Conservation (phyloP, 2,888 invertebrate genomes). For the Oithona nana region DNA sequence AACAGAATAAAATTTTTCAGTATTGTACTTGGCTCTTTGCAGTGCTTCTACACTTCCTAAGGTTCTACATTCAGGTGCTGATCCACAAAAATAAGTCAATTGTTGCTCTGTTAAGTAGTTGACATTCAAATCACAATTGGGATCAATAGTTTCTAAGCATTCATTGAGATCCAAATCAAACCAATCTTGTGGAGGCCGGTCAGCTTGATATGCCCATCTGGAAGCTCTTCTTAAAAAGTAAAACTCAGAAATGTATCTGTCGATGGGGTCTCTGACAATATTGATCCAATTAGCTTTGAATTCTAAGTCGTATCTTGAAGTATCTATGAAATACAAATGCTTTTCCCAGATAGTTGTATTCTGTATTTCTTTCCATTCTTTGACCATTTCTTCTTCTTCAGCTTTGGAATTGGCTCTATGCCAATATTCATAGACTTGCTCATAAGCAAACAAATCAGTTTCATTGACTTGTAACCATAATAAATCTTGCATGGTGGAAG, state of each 20-base stretch:
- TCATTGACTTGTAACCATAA: background rate
- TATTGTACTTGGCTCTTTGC: background rate
- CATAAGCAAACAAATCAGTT: background rate
- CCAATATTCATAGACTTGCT: background rate
- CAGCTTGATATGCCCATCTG: background rate
- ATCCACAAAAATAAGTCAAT: constrained; percentile 5
- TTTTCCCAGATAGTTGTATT: background rate
- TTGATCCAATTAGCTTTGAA: constrained; percentile 1
- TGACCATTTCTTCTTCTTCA: background rate
- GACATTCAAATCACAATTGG: background rate
- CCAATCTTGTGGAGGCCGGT: background rate
- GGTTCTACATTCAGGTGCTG: background rate
- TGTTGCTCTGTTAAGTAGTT: background rate
- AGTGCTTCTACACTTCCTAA: background rate
- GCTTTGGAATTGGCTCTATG: background rate
- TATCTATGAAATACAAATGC: background rate
- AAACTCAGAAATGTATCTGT: background rate
- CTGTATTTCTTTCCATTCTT: background rate
- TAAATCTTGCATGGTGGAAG: constrained; percentile 1
- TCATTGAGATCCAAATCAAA: background rate
- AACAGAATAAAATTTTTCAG: background rate
- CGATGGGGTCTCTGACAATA: background rate
- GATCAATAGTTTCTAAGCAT: background rate
- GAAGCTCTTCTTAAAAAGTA: background rate
- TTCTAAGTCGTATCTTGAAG: background rate